Percentiles rank a stretch among this genome's conserved stretches.
These are phyloP conservation scores for Sinocyclocheilus anophthalmus DNA, from an alignment of 2,113 vertebrate species.

Conservation along the genomic window DNA sequence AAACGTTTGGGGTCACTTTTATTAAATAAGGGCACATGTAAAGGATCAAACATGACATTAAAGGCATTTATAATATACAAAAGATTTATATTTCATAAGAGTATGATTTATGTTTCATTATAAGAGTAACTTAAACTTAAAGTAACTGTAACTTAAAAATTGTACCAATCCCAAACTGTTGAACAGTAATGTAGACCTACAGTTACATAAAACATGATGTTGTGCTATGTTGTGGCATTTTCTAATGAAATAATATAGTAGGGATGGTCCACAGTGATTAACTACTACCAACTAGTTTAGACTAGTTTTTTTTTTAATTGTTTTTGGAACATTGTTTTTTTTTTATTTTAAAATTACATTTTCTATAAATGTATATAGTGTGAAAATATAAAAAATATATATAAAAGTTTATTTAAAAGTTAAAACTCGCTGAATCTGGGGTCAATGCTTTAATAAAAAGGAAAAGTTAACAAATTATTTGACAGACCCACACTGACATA, in stretches of 20 bases:
- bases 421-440: background rate
- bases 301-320: background rate
- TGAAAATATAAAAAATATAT: too few relatives aligned
- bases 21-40: background rate
- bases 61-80: background rate
- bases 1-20: background rate
- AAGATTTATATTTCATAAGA: background rate
- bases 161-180: background rate
- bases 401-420: background rate
- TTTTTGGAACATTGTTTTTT: background rate
- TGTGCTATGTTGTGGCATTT: too few relatives aligned
- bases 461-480: background rate
- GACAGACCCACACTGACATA: background rate
- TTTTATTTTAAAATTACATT: too few relatives aligned
- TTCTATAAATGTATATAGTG: too few relatives aligned
- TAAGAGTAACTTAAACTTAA: too few relatives aligned
- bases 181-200: background rate
- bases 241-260: background rate
- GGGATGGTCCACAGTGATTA: background rate
- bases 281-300: background rate
- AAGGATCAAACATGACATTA: background rate
- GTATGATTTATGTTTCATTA: too few relatives aligned
- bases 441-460: too few relatives aligned
- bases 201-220: background rate
- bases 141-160: background rate